Evolutionary conservation across 2,888 invertebrate species (phyloP), one percentile per base, ranked within the genome.

Genomic region (Morpho achilles): DNA sequence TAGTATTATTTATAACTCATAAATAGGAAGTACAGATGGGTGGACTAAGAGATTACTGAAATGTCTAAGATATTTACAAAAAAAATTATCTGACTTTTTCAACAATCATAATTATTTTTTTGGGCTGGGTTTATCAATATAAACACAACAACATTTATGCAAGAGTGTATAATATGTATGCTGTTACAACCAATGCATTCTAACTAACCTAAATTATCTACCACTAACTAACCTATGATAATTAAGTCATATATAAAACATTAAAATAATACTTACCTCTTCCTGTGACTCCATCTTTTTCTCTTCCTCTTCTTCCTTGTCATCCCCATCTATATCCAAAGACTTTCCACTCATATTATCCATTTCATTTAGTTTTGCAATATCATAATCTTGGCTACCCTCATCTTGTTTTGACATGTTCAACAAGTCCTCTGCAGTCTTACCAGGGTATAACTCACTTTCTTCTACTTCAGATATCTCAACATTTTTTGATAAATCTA

Each of bases 361-460:
- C 92, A 93, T 93, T 78, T 93, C 93, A 73, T 93, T 92, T 50
- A 93, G 75, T 73, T 93, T 93, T 66, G 93, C 93, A 48, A 93
- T 92, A 72, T 93, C 92, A 74, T 91, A 92, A 68, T 93, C 93
- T 58, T 87, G 82, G 66, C 84, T 87, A 50, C 70, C 80, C 42
- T 67, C 70, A 40, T 87, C 87, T 50, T 88, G 88, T 62, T 84
- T 79, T 68, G 87, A 84, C n/a, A 87, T 77, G 60, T 78, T 80
- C 62, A 90, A 70, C 51, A 88, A 67, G 7, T 89, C 89, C 45
- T 87, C 88, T 43, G 82, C 75, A 49, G 79, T 74, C 69, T 88
- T 89, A 6, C 85, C 89, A 39, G 86, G 72, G 74, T 90, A 89
- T 49, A 90, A 64, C 48, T 90, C 91, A 74, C 84, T 81, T 56